phyloP scores from a whole-genome alignment of 2,888 invertebrate species.

The Opisthograptis luteolata region DNA sequence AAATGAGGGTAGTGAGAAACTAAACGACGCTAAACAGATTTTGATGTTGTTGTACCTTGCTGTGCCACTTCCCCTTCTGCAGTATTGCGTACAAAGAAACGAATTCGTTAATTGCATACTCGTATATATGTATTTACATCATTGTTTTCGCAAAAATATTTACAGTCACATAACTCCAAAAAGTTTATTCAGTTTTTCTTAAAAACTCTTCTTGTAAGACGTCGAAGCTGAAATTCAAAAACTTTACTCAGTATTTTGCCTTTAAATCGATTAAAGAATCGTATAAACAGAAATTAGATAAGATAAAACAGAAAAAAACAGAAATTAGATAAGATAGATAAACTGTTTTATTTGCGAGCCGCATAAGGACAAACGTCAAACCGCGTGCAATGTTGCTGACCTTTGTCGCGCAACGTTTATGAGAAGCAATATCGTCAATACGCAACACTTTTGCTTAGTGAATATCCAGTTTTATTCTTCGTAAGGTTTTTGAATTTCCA shows the following conservation, averaged over 20 bases:
- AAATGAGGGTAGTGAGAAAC: slow-evolving; percentile 9
- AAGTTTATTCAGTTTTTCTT: slow-evolving; percentile 7
- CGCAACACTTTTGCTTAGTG: neutral
- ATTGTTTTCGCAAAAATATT: neutral
- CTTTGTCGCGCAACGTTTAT: no score
- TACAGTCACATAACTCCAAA: neutral
- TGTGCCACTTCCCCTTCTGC: slow-evolving; percentile 87
- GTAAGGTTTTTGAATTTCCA: slow-evolving; percentile 38
- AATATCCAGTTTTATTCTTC: neutral
- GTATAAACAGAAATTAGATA: no score
- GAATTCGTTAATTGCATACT: slow-evolving; percentile 9
- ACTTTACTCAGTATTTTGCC: slow-evolving; percentile 33
- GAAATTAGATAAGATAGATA: no score
- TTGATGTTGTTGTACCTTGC: slow-evolving; percentile 79
- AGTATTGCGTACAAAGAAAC: slow-evolving; percentile 45
- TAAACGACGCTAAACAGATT: slow-evolving; percentile 4
- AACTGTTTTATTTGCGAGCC: no score
- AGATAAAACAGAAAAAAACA: no score
- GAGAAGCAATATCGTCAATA: no score
- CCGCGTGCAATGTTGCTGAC: no score
- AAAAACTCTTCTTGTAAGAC: slow-evolving; percentile 28
- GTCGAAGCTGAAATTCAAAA: slow-evolving; percentile 51
- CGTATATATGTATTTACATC: slow-evolving; percentile 14
- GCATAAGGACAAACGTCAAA: no score
- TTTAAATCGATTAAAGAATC: no score